Conservation (phyloP, 2,113 vertebrate genomes). For the Clarias macrocephalus region DNA sequence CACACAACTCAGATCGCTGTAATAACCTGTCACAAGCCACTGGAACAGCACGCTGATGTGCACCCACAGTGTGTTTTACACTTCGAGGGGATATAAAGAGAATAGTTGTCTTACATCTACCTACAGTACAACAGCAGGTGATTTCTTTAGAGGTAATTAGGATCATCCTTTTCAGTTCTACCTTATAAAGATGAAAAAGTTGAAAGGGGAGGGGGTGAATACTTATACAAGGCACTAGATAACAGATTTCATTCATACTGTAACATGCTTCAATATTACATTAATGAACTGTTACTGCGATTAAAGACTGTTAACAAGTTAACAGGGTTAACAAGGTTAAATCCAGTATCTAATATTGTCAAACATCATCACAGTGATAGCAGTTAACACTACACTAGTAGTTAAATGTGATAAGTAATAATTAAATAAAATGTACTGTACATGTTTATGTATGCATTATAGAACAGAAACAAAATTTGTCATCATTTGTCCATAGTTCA, state of each 20-base stretch:
- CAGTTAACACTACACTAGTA: not conserved
- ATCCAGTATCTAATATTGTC: not conserved
- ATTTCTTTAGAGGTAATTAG: not conserved
- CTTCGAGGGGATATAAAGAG: not conserved
- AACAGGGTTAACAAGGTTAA: not conserved
- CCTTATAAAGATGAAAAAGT: not conserved
- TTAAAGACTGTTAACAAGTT: not conserved
- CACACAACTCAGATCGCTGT: constrained; percentile 15
- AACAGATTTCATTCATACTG: not conserved
- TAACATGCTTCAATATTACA: not conserved
- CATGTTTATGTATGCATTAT: not conserved
- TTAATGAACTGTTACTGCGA: not conserved
- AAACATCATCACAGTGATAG: not conserved
- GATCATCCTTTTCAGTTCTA: not conserved
- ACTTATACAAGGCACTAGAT: not conserved
- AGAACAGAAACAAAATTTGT: not conserved
- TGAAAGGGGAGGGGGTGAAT: not conserved
- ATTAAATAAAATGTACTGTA: not conserved
- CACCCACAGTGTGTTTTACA: not conserved
- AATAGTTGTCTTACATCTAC: no score
- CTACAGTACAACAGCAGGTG: not conserved
- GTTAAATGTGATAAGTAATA: not conserved
- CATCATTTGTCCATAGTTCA: not conserved
- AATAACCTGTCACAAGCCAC: constrained; percentile 8
- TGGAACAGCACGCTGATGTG: constrained; percentile 6